A percentile compares a stretch with the other conserved stretches of the same genome.
These are phyloP conservation scores for Spilarctia lutea DNA, from an alignment of 2,888 invertebrate genomes.

Conservation along the genomic window DNA sequence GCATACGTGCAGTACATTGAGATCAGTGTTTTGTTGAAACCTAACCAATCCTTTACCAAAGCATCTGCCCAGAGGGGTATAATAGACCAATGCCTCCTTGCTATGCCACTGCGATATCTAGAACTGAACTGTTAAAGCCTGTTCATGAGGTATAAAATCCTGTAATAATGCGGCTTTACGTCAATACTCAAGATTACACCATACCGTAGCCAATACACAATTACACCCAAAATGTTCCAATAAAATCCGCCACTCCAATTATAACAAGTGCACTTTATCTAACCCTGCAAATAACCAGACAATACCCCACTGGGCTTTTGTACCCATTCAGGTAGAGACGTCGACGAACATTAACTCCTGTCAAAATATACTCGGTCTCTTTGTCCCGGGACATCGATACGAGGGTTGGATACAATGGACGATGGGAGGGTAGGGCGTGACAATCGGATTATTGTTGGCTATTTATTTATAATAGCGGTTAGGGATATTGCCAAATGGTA, in stretches of 20 bases:
- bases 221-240: constrained; percentile 8
- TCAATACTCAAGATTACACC: not conserved
- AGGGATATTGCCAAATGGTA: constrained; percentile 24
- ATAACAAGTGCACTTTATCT: constrained; percentile 56
- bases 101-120: no score
- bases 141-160: no score
- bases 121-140: no score
- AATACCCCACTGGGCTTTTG: constrained; percentile 59
- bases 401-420: constrained; percentile 58
- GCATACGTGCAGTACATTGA: no score
- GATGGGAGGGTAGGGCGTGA: constrained; percentile 62
- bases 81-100: no score
- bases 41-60: no score
- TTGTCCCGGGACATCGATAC: constrained; percentile 75
- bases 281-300: constrained; percentile 59
- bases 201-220: not conserved
- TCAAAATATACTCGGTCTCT: constrained; percentile 75
- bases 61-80: no score
- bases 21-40: no score
- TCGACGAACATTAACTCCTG: constrained; percentile 80
- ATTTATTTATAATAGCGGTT: constrained; percentile 49
- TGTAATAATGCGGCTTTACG: not conserved
- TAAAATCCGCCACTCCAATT: constrained; percentile 36
- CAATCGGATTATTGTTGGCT: constrained; percentile 62
- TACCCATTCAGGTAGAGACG: constrained; percentile 69